These are phyloP conservation scores for Argopecten irradians DNA, from an alignment of 1,140 invertebrate species.

Conservation along the genomic window DNA sequence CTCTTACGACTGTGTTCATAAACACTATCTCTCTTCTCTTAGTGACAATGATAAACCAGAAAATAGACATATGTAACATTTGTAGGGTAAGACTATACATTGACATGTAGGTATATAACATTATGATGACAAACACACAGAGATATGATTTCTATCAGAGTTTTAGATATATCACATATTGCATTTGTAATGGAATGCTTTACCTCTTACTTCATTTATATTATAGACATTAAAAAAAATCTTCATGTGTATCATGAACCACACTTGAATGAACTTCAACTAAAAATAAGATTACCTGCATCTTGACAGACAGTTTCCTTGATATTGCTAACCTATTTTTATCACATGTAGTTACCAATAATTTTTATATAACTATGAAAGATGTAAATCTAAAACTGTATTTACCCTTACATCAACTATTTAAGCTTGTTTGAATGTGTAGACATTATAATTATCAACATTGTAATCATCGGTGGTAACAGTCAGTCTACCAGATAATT, in stretches of 20 bases:
- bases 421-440: neutral
- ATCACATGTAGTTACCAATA: neutral
- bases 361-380: neutral
- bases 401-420: neutral
- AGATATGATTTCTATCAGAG: neutral
- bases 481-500: neutral
- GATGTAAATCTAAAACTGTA: neutral
- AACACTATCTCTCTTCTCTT: no score
- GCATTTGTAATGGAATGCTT: conserved; percentile 8
- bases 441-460: neutral
- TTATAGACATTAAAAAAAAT: neutral
- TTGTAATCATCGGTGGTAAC: neutral
- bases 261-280: neutral
- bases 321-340: neutral
- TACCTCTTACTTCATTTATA: neutral
- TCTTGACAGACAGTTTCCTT: neutral
- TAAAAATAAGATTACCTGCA: neutral
- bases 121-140: neutral
- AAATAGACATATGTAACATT: no score
- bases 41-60: no score
- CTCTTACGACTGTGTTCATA: no score
- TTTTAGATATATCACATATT: neutral
- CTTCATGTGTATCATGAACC: neutral
- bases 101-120: no score
- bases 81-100: no score